Conservation (phyloP, 2,113 vertebrate species). For the Tragelaphus buxtoni region DNA sequence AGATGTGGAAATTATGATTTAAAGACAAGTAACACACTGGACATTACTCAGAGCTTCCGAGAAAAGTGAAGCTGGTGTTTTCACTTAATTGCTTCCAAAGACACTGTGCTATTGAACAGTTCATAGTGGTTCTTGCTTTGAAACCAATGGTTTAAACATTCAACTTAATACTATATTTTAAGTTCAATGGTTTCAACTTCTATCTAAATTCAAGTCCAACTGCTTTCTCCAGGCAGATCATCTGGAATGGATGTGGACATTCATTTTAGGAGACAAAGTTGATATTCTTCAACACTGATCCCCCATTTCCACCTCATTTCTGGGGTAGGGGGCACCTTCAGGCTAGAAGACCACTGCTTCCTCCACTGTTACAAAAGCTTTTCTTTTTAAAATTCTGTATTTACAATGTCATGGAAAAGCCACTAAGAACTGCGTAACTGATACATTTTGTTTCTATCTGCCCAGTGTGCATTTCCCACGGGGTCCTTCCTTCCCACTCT, state of each 20-base stretch:
- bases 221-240: neutral
- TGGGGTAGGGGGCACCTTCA: neutral
- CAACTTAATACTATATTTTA: neutral
- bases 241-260: neutral
- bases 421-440: neutral
- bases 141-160: neutral
- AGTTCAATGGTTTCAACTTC: neutral
- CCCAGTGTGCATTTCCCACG: neutral
- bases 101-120: neutral
- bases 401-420: neutral
- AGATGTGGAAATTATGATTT: neutral
- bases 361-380: neutral
- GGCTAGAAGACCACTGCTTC: neutral
- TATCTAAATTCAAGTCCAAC: neutral
- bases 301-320: neutral
- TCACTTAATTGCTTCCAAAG: neutral
- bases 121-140: neutral
- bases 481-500: neutral
- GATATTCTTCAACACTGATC: neutral
- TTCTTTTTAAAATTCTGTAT: neutral
- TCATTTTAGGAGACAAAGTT: neutral
- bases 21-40: neutral
- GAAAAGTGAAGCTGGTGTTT: neutral
- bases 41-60: neutral
- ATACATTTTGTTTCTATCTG: neutral